These are phyloP conservation scores for Ditula angustiorana DNA, from an alignment of 2,888 invertebrate genomes.

Conservation along the genomic window DNA sequence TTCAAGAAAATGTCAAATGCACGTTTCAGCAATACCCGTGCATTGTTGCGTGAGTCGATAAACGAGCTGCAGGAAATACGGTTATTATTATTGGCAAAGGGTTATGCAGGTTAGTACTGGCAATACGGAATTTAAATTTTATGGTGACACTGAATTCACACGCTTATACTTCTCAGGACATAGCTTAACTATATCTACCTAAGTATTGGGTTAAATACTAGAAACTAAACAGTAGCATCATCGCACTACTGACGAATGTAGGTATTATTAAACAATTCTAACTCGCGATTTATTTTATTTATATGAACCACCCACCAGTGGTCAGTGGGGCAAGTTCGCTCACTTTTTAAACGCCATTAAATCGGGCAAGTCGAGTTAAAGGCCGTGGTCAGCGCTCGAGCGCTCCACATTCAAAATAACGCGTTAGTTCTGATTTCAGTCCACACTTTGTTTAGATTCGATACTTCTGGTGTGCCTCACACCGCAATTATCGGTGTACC, in stretches of 20 bases:
- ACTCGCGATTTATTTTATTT: slow-evolving; percentile 71
- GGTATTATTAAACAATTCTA: slow-evolving; percentile 61
- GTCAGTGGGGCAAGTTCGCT: slow-evolving; percentile 83
- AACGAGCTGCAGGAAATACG: neutral
- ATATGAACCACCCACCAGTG: slow-evolving; percentile 67
- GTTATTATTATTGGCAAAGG: neutral
- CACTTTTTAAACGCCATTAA: slow-evolving; percentile 75
- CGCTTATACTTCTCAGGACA: neutral
- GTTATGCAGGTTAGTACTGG: neutral
- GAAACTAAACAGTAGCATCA: slow-evolving; percentile 49
- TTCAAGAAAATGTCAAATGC: slow-evolving; percentile 77
- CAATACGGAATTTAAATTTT: neutral
- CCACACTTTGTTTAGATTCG: slow-evolving; percentile 11
- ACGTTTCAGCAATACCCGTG: slow-evolving; percentile 49
- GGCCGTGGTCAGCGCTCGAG: slow-evolving; percentile 69
- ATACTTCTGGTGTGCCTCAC: neutral
- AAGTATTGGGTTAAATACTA: neutral
- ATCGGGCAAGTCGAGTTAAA: slow-evolving; percentile 77
- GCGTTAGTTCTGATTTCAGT: neutral
- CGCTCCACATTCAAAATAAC: slow-evolving; percentile 43
- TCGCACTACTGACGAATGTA: slow-evolving; percentile 60
- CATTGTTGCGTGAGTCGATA: neutral
- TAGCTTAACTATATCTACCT: neutral
- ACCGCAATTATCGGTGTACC: neutral
- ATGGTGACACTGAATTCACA: neutral